Base-by-base conservation (phyloP, 2,888 invertebrate genomes). In the Lasioglossum marginatum region DNA sequence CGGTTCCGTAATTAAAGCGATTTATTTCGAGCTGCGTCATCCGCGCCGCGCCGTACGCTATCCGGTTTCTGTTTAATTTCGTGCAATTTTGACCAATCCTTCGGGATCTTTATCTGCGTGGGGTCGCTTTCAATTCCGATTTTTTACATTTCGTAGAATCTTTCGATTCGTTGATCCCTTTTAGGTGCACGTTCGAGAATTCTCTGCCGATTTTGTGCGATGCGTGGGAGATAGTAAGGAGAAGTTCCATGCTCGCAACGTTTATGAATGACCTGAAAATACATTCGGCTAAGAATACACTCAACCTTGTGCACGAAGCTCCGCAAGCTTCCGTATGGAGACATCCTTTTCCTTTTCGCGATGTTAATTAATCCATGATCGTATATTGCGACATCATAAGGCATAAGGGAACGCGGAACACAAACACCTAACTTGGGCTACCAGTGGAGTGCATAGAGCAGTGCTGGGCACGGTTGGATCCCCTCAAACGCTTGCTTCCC, bases 211-310 rank as follows among this genome's bases (percentile, higher is more conserved):
- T 52, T 52, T 52, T 10, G 57, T 4, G 57, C n/a, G n/a, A 4
- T n/a, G 4, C 4, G n/a, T 57, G 1, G n/a, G 12, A 57, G n/a
- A n/a, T n/a, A 10, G 52, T 3, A 19, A 52, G 19, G 23, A 23
- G 52, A n/a, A 4, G n/a, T 57, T n/a, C n/a, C 12, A 52, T 27
- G 40, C 19, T 37, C 14, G 57, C 37, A 45, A 37, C 31, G 68
- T 79, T 57, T 57, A 79, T 70, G 82, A 82, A 79, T 79, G 70
- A 79, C 70, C 79, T 60, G 82, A 81, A 71, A 81, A 60, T 70
- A 68, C 75, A 40, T 23, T 52, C 66, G 72, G 40, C 68, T 85
- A 72, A 43, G 43, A 80, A 76, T 60, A 40, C 23, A 45, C 34
- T 34, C 73, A 73, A 80, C 60, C 68, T 48, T 57, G 19, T 27